A percentile compares a stretch with the other conserved stretches of the same genome.
Evolutionary conservation across 2,888 invertebrate genomes (phyloP).

Genomic region (Pasiphila rectangulata): DNA sequence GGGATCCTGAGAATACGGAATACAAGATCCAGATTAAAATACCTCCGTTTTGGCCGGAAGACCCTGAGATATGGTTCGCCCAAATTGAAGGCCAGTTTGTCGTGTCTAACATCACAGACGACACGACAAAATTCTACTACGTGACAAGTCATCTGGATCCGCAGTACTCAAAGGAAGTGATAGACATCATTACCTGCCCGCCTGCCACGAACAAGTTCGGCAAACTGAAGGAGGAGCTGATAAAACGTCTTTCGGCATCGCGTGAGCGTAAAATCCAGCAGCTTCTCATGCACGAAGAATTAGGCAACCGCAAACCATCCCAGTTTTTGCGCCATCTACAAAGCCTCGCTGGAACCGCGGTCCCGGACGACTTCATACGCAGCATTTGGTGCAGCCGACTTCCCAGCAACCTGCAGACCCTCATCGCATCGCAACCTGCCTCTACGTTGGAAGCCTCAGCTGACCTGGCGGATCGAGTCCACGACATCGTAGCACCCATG

Average conservation of each 20-base stretch:
- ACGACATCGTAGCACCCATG: slow-evolving; percentile 7
- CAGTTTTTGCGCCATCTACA: no score
- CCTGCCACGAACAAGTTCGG: slow-evolving; percentile 1
- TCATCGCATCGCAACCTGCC: slow-evolving; percentile 3
- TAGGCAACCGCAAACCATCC: slow-evolving; percentile 8
- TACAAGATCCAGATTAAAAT: neutral
- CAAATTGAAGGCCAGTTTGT: slow-evolving; percentile 6
- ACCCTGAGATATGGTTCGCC: slow-evolving; percentile 6
- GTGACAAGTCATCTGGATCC: slow-evolving; percentile 5
- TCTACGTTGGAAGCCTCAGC: neutral
- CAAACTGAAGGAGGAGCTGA: slow-evolving; percentile 7
- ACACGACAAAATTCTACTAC: slow-evolving; percentile 6
- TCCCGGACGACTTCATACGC: no score
- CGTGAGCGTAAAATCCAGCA: slow-evolving; percentile 8
- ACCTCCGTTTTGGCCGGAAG: slow-evolving; percentile 8
- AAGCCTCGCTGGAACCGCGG: no score
- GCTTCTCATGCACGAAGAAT: slow-evolving; percentile 5
- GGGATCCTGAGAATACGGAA: neutral
- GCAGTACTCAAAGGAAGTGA: slow-evolving; percentile 5
- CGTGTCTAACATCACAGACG: slow-evolving; percentile 1
- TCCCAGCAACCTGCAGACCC: neutral
- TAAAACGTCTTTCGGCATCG: slow-evolving; percentile 5
- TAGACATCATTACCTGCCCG: slow-evolving; percentile 4
- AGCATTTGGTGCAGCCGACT: neutral
- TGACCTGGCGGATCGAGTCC: slow-evolving; percentile 8